These are phyloP conservation scores for Phorcus lineatus DNA, from an alignment of 2,888 invertebrate genomes.

Conservation along the genomic window DNA sequence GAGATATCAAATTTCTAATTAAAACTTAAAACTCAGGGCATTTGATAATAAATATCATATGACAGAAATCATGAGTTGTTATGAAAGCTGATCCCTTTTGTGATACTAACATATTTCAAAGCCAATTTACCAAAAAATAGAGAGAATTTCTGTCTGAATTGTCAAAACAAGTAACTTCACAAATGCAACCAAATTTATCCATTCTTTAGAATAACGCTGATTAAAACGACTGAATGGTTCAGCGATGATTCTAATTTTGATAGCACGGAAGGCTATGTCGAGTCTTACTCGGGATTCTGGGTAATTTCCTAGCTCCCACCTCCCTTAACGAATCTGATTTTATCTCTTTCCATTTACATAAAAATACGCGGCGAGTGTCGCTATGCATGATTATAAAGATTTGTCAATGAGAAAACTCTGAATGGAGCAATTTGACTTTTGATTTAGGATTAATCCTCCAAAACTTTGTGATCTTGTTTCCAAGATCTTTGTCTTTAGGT, in stretches of 20 bases:
- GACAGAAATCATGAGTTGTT: no score
- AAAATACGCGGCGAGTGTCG: neutral
- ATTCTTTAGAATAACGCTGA: neutral
- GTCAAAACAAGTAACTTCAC: no score
- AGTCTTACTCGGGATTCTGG: neutral
- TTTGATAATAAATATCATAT: no score
- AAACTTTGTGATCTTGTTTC: neutral
- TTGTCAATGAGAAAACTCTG: neutral
- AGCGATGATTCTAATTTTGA: neutral
- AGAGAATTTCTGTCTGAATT: no score
- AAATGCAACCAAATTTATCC: no score
- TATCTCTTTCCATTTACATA: constrained; percentile 11
- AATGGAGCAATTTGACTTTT: neutral
- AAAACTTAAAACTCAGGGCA: no score
- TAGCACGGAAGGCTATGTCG: neutral
- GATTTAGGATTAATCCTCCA: neutral
- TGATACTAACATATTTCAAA: no score
- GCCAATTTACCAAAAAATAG: no score
- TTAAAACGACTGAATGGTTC: neutral
- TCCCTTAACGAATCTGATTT: neutral
- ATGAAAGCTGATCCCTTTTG: no score
- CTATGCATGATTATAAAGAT: constrained; percentile 8
- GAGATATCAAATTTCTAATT: no score
- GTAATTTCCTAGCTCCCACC: neutral
- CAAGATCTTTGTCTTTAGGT: neutral